Percentiles rank a stretch among this genome's conserved stretches.
Conservation (phyloP, 2,113 vertebrate genomes). For the Ploceus nigricollis region DNA sequence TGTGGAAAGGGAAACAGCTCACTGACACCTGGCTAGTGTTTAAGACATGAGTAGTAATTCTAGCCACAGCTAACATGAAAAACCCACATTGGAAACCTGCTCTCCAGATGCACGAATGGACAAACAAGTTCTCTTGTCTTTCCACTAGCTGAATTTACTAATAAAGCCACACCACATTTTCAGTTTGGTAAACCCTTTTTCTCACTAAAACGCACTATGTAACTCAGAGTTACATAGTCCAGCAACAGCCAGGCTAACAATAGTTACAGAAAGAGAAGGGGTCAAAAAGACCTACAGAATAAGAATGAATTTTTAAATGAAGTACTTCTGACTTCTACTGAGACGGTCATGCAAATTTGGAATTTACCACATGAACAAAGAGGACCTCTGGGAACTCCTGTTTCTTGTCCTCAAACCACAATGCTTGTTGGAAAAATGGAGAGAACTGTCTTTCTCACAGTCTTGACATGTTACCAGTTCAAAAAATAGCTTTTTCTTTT, state of each 20-base stretch:
- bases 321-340: neutral
- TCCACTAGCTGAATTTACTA: neutral
- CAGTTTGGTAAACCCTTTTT: neutral
- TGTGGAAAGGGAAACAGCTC: neutral
- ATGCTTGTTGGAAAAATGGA: neutral
- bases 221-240: neutral
- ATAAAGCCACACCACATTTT: neutral
- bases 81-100: neutral
- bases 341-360: fast-evolving
- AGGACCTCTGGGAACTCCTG: neutral
- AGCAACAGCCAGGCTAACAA: neutral
- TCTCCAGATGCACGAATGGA: neutral
- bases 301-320: neutral
- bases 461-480: neutral
- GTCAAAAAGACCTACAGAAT: neutral
- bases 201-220: neutral
- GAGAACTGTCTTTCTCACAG: neutral
- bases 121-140: slow-evolving; percentile 32
- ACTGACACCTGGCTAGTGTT: neutral
- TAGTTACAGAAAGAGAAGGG: neutral
- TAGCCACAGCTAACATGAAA: neutral
- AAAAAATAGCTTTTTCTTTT: neutral
- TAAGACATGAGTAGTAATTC: neutral
- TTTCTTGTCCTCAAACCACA: neutral
- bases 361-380: neutral